A percentile compares a stretch with the other conserved stretches of the same genome.
Conservation (phyloP, 2,113 vertebrate species). For the Thomomys bottae region DNA sequence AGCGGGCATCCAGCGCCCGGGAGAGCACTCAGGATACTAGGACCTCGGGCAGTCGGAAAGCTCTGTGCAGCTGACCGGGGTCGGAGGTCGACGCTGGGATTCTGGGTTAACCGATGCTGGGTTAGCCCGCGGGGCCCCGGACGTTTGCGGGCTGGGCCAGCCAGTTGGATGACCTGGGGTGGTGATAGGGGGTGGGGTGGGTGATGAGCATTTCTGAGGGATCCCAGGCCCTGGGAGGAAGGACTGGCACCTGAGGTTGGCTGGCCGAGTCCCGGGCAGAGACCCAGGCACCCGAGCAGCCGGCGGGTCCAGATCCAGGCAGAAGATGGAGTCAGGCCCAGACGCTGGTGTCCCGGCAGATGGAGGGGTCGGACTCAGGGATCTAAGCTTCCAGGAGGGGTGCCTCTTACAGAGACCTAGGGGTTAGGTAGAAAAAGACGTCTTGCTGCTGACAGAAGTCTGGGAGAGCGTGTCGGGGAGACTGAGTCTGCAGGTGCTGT, state of each 20-base stretch:
- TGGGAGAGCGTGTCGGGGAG: background rate
- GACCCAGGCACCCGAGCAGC: background rate
- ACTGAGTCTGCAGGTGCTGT: conserved; percentile 32
- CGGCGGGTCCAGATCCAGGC: background rate
- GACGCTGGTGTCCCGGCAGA: conserved; percentile 41
- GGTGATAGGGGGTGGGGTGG: background rate
- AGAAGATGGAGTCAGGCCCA: conserved; percentile 41
- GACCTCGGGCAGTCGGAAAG: background rate
- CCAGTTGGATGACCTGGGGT: background rate
- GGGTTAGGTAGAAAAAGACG: background rate
- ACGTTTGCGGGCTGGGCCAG: background rate
- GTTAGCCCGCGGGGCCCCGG: background rate
- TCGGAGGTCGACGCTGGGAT: conserved; percentile 48
- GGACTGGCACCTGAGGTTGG: background rate
- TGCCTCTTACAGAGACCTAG: conserved; percentile 13
- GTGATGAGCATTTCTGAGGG: background rate
- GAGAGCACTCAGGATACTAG: conserved; percentile 43
- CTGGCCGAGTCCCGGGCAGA: background rate
- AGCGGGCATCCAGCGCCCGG: background rate
- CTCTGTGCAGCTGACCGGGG: conserved; percentile 4
- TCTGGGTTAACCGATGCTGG: conserved; percentile 18
- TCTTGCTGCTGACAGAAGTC: conserved; percentile 12
- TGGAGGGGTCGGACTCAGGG: conserved; percentile 38
- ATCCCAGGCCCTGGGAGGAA: conserved; percentile 46
- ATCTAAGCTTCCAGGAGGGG: background rate